A percentile compares a stretch with the other conserved stretches of the same genome.
Conservation (phyloP, 2,113 vertebrate species). For the Pachypanchax playfairii region DNA sequence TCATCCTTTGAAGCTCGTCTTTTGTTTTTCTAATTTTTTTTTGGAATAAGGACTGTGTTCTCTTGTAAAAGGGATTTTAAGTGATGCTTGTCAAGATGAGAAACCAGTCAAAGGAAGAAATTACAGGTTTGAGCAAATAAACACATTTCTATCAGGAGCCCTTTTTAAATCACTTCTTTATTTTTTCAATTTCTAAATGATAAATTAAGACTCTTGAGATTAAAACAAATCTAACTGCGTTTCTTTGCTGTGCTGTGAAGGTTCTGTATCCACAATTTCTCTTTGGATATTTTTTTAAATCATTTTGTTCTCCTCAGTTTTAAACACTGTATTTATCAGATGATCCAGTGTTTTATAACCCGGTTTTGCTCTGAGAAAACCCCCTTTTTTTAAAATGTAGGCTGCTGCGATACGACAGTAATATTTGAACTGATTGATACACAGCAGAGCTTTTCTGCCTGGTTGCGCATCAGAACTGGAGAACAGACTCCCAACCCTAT, state of each 20-base stretch:
- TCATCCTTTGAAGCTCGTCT: neutral
- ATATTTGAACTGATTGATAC: conserved; percentile 53
- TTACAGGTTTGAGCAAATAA: conserved; percentile 16
- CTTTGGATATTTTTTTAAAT: too few species aligned
- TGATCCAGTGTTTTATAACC: neutral
- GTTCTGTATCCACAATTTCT: too few species aligned
- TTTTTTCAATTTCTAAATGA: too few species aligned
- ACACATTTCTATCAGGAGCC: too few species aligned
- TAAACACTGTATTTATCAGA: too few species aligned
- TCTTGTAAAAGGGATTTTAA: conserved; percentile 16
- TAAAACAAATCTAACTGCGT: too few species aligned
- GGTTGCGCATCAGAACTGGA: conserved; percentile 47
- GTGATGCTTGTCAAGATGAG: conserved; percentile 7
- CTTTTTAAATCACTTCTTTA: too few species aligned
- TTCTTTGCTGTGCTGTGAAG: too few species aligned
- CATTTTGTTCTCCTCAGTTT: too few species aligned
- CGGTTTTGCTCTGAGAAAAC: neutral
- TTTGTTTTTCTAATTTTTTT: neutral
- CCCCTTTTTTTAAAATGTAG: conserved; percentile 23
- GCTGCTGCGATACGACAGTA: conserved; percentile 32
- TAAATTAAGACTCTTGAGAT: too few species aligned
- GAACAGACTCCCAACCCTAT: conserved; percentile 38
- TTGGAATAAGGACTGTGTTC: neutral
- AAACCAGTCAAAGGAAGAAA: conserved; percentile 26
- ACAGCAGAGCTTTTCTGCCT: conserved; percentile 49